Percentiles rank a stretch among this genome's conserved stretches.
Evolutionary conservation across 2,113 vertebrate genomes (phyloP).

Genomic region (Leucoraja erinaceus): DNA sequence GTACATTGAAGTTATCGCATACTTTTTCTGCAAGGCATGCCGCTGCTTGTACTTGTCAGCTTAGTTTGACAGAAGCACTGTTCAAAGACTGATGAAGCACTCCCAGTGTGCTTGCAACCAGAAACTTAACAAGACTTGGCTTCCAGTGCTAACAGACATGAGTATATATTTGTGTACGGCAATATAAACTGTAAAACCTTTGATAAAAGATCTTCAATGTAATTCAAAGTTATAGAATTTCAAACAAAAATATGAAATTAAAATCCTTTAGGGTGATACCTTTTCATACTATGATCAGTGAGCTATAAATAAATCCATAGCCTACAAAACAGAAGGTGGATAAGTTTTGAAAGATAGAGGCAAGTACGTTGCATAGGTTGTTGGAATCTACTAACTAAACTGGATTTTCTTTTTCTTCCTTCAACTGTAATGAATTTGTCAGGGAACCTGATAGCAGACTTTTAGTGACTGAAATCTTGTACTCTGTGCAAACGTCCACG

Average conservation of each 20-base stretch:
- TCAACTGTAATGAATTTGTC: not conserved
- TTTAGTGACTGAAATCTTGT: not conserved
- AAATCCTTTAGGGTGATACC: not conserved
- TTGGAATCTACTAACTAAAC: not conserved
- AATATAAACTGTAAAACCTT: not conserved
- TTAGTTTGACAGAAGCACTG: slow-evolving; percentile 46
- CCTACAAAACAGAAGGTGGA: not conserved
- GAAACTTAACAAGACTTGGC: slow-evolving; percentile 55
- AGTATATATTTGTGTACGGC: slow-evolving; percentile 40
- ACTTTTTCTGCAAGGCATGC: slow-evolving; percentile 52
- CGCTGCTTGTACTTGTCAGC: slow-evolving; percentile 51
- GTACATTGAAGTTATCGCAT: slow-evolving; percentile 50
- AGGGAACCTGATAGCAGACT: not conserved
- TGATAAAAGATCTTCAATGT: not conserved
- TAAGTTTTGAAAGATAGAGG: not conserved
- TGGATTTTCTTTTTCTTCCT: not conserved
- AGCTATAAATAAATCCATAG: not conserved
- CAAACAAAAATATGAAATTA: slow-evolving; percentile 4
- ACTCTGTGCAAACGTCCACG: not conserved
- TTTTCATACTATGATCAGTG: not conserved
- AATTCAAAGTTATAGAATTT: slow-evolving; percentile 23
- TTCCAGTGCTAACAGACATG: slow-evolving; percentile 54
- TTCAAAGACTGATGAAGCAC: slow-evolving; percentile 47
- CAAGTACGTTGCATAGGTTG: not conserved
- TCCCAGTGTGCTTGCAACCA: slow-evolving; percentile 48